Evolutionary conservation across 2,797 vertebrate species (phyloP), one percentile per base, ranked within the genome.

Genomic region (Hypotaenidia philippensis): DNA sequence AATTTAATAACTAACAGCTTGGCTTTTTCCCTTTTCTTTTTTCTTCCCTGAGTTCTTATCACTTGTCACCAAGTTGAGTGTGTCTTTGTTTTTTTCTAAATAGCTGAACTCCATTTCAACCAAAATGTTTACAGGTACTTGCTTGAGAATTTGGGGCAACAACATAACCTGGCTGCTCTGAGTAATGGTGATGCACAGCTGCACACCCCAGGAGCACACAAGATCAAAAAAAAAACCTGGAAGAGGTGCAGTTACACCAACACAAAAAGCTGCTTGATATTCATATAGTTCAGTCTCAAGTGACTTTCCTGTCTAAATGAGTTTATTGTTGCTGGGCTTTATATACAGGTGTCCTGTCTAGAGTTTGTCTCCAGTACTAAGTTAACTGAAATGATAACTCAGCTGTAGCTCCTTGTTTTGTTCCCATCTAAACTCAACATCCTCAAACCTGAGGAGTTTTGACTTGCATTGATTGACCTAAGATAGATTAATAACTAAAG

Each of bases 1-100:
- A 93, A 90, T 89, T 68, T 84, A 89, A 47, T 90, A 94, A 69
- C 26, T 77, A 91, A 74, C 50, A 75, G 78, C 41, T 89, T 75
- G 89, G 19, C 26, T 41, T 59, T 71, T 68, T 22, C 6, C 26
- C 21, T 38, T 47, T 31, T 7, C 29, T 41, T 53, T 7, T 13
- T 53, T 18, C 80, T 83, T 90, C 32, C 44, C 64, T 85, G 82
- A 65, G 86, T 96, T 93, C 80, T 92, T 81, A 90, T 61, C 82
- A 70, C 61, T 90, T 83, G 79, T 71, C 82, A 91, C 87, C 20
- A 38, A 78, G 60, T 59, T 85, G 69, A 83, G 2, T 55, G 44
- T 70, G 57, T 38, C 64, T 17, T 21, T 61, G 26, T 26, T 72
- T 80, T 70, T 59, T 75, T 52, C 45, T 47, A 66, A 89, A 57